phyloP scores from a whole-genome alignment of 2,888 invertebrate species.

The Glyphotaelius pellucidus region DNA sequence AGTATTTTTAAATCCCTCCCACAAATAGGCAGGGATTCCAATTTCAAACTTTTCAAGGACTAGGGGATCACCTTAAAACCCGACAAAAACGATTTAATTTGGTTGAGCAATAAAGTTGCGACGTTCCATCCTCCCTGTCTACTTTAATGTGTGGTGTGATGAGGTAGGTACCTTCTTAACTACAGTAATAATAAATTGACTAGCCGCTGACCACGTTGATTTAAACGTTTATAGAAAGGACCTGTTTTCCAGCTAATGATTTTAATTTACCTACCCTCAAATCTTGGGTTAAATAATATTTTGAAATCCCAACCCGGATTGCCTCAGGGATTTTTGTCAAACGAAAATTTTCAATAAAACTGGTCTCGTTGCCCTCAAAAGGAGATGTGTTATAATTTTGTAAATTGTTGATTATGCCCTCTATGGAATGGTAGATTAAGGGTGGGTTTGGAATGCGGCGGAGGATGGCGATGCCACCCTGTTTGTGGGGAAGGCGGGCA shows the following conservation, averaged over 20 bases:
- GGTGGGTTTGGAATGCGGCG: background rate
- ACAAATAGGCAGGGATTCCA: no score
- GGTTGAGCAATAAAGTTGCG: no score
- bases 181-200: background rate
- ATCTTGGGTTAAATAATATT: constrained; percentile 10
- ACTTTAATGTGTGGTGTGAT: background rate
- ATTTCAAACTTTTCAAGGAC: no score
- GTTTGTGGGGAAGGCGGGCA: background rate
- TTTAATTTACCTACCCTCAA: background rate
- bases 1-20: no score
- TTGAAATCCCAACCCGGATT: constrained; percentile 8
- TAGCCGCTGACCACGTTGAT: background rate
- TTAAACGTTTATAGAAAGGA: background rate
- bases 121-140: background rate
- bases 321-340: constrained; percentile 13
- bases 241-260: background rate
- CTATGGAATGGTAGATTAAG: background rate
- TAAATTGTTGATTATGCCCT: background rate
- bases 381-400: background rate
- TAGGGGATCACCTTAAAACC: background rate
- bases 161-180: no score
- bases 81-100: background rate
- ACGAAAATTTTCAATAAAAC: constrained; percentile 35
- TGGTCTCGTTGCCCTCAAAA: background rate
- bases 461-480: background rate